Conservation (phyloP, 1,140 invertebrate species). For the Caenorhabditis briggsae region DNA sequence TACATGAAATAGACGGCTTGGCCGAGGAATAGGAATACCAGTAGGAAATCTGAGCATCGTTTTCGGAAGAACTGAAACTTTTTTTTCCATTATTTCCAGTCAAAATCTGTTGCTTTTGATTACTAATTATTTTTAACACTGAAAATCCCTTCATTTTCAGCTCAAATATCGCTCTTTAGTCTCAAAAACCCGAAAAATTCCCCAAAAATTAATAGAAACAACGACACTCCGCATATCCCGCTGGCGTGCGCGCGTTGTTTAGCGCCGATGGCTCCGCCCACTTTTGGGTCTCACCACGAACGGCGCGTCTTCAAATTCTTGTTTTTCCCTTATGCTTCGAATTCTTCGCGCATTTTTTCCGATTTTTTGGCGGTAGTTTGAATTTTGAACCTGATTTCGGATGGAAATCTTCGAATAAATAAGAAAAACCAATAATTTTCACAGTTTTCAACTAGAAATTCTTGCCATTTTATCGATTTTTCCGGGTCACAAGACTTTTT, state of each 20-base stretch:
- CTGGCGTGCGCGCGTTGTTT: not conserved
- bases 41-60: slow-evolving; percentile 33
- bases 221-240: not conserved
- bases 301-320: slow-evolving; percentile 44
- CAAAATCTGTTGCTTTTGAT: no score
- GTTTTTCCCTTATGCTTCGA: not conserved
- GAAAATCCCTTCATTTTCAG: no score
- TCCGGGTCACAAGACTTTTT: not conserved
- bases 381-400: not conserved
- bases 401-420: not conserved
- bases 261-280: not conserved
- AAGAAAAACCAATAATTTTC: not conserved
- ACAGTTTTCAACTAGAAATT: not conserved
- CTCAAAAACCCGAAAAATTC: not conserved
- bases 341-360: not conserved
- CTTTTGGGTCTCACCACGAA: slow-evolving; percentile 14
- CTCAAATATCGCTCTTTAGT: not conserved
- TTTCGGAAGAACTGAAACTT: slow-evolving; percentile 47
- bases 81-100: not conserved
- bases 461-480: not conserved
- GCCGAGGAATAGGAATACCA: slow-evolving; percentile 45
- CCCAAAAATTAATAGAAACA: not conserved
- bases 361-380: not conserved
- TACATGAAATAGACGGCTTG: slow-evolving; percentile 62
- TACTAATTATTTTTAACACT: no score